Base-by-base conservation (phyloP, 2,797 vertebrate species). In the Coregonus sp. region DNA sequence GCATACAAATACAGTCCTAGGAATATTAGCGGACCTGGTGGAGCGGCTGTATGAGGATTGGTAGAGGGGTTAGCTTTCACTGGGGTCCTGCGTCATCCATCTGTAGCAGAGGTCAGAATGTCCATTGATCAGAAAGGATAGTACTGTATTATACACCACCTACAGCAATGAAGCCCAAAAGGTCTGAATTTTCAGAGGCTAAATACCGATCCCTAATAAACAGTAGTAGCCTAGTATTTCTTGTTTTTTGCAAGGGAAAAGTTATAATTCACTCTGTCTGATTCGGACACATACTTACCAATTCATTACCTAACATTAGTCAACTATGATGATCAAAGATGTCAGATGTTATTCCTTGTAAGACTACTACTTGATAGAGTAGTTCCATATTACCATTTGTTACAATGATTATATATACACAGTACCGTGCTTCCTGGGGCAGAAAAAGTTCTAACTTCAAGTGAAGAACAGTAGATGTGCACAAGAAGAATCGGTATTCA, bases 1-100 rank as follows among this genome's bases (percentile, higher is more conserved):
- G 9, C 40, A 80, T 61, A 70, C 74, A 81, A 78, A 81, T 70
- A 1, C 61, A 75, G 79, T 80, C 81, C 16, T 14, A 6, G 76
- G 81, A 82, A 66, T 18, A 25, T 83, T 72, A 54, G 78, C 81
- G 68, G 82, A 82, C 72, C 40, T 78, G 82, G 75, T 51, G 82
- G 84, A 86, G 82, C 78, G 80, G 82, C 85, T 84, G 87, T 77
- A 77, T 75, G 78, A 87, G 80, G 86, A 80, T 83, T 88, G 88
- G 89, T 87, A 88, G 87, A 89, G 59, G 85, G 85, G 84, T 54
- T 54, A 86, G 86, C 81, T 86, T 81, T 86, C 67, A 72, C 79
- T 77, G 75, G 81, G 69, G 72, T 76, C 77, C 40, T 47, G 9
- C 40, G 11, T 47, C 40, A 12, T 47, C 40, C 9, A 12, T 47